Conservation (phyloP, 2,797 vertebrate species). For the Podargus strigoides region DNA sequence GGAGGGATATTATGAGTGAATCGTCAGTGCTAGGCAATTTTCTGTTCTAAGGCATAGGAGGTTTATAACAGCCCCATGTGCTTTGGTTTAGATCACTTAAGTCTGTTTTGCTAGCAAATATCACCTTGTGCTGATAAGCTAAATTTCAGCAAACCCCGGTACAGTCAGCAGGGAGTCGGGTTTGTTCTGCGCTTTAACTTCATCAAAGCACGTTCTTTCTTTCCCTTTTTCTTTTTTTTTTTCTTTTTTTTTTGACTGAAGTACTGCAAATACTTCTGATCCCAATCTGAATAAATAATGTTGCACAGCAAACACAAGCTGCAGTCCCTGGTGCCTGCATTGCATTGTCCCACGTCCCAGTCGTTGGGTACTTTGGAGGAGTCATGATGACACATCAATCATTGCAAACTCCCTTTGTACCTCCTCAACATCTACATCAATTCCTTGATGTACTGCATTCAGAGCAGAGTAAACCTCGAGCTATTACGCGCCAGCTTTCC, state of each 20-base stretch:
- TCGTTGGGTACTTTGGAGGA: background rate
- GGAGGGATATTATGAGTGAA: background rate
- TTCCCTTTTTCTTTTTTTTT: background rate
- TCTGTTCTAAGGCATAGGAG: background rate
- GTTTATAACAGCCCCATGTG: conserved; percentile 7
- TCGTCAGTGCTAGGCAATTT: background rate
- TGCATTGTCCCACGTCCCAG: background rate
- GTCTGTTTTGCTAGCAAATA: conserved; percentile 41
- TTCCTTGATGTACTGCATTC: background rate
- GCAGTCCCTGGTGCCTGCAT: background rate
- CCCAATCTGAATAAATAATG: background rate
- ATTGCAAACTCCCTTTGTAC: background rate
- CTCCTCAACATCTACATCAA: background rate
- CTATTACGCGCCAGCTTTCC: background rate
- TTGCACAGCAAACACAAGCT: background rate
- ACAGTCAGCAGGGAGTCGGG: background rate
- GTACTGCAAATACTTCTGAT: conserved; percentile 22
- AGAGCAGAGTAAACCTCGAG: background rate
- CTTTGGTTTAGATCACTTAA: conserved; percentile 33
- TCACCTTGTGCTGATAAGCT: conserved; percentile 28
- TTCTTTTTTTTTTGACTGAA: background rate
- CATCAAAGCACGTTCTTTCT: background rate
- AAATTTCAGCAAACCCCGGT: conserved; percentile 26
- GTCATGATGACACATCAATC: background rate
- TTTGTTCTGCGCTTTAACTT: conserved; percentile 22